These are phyloP conservation scores for Boleophthalmus pectinirostris DNA, from an alignment of 2,113 vertebrate genomes.

Conservation along the genomic window DNA sequence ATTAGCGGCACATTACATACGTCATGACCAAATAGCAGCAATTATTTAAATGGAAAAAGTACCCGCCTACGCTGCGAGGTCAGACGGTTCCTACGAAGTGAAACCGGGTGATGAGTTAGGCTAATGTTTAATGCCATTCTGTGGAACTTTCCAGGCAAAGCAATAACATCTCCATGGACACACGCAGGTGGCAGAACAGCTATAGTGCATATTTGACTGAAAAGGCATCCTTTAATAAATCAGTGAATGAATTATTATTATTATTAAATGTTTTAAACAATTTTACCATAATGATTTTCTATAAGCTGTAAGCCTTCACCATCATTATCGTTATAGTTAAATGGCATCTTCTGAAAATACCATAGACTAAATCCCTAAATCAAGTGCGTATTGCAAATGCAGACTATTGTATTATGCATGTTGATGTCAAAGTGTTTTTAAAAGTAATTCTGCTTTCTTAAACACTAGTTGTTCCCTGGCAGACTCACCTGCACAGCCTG, in stretches of 20 bases:
- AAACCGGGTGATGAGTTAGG: no score
- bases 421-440: slow-evolving; percentile 17
- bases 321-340: background rate
- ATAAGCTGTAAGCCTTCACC: background rate
- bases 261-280: background rate
- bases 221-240: background rate
- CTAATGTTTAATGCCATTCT: no score
- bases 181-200: no score
- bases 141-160: no score
- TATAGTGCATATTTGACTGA: background rate
- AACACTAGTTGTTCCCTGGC: slow-evolving; percentile 25
- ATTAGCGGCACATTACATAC: no score
- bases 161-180: no score
- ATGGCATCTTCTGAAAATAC: background rate
- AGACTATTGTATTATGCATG: background rate
- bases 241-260: background rate
- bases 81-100: no score
- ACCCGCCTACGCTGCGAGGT: no score
- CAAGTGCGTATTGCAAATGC: background rate
- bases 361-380: background rate
- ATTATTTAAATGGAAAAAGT: no score
- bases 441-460: slow-evolving; percentile 29
- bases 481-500: slow-evolving; percentile 55
- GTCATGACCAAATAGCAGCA: no score
- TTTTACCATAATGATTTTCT: background rate